phyloP scores from a whole-genome alignment of 2,888 invertebrate genomes.

The Drosophila ustulata region DNA sequence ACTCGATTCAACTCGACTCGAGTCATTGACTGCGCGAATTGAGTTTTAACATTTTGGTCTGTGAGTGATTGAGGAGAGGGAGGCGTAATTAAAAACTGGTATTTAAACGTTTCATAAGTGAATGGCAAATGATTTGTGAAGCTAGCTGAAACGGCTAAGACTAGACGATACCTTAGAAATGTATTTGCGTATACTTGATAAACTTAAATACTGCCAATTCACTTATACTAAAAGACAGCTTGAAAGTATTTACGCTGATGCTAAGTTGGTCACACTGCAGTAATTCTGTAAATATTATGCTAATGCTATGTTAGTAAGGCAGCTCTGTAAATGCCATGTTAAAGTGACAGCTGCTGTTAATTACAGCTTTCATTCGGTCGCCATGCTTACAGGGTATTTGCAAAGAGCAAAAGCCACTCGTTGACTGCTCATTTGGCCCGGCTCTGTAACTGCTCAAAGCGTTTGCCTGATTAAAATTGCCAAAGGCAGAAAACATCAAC shows the following conservation, averaged over 20 bases:
- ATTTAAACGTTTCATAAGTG: slow-evolving; percentile 73
- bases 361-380: too few species aligned
- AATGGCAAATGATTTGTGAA: slow-evolving; percentile 73
- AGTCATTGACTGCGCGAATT: slow-evolving; percentile 55
- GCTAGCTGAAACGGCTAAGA: slow-evolving; percentile 23
- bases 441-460: slow-evolving; percentile 55
- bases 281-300: too few species aligned
- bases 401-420: slow-evolving; percentile 21
- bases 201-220: background rate
- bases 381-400: slow-evolving; percentile 12
- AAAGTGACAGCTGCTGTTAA: too few species aligned
- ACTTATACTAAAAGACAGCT: too few species aligned
- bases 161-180: slow-evolving; percentile 5
- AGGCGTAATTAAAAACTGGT: slow-evolving; percentile 71
- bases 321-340: too few species aligned
- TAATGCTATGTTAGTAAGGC: too few species aligned
- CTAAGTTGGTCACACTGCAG: too few species aligned
- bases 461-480: slow-evolving; percentile 71
- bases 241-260: too few species aligned
- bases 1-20: slow-evolving; percentile 44
- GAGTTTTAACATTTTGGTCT: slow-evolving; percentile 27
- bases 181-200: slow-evolving; percentile 1
- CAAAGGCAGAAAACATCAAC: slow-evolving; percentile 52
- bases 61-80: background rate
- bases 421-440: slow-evolving; percentile 29